Evolutionary conservation across 2,888 invertebrate species (phyloP).

Genomic region (Gymnoscelis rufifasciata): DNA sequence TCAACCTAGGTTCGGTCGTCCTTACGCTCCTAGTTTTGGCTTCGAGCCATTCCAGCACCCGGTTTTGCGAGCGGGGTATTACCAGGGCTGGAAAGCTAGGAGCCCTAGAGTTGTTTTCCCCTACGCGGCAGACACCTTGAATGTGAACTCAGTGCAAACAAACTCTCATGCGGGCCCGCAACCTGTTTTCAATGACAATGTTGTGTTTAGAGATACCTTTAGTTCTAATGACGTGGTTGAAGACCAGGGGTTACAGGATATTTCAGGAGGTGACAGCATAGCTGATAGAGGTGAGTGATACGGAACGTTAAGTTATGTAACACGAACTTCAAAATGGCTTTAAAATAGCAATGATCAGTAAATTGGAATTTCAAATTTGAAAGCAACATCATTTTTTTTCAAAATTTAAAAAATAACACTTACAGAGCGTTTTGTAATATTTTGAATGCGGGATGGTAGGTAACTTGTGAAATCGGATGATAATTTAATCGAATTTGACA

Average conservation of each 20-base stretch:
- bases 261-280: conserved; percentile 73
- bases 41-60: conserved; percentile 55
- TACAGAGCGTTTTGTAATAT: too few relatives aligned
- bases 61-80: conserved; percentile 57
- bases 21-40: conserved; percentile 59
- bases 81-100: conserved; percentile 68
- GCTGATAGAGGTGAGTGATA: conserved; percentile 82
- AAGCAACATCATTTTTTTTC: too few relatives aligned
- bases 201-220: conserved; percentile 80
- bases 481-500: too few relatives aligned
- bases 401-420: too few relatives aligned
- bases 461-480: too few relatives aligned
- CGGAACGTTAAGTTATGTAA: neutral
- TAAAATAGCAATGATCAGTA: neutral
- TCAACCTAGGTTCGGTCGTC: conserved; percentile 44
- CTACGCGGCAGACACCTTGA: conserved; percentile 60
- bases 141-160: conserved; percentile 61
- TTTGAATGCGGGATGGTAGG: too few relatives aligned
- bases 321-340: neutral
- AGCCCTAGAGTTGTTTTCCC: conserved; percentile 73
- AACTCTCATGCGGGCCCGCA: conserved; percentile 66
- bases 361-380: neutral
- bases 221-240: conserved; percentile 80
- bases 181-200: conserved; percentile 49
- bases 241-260: conserved; percentile 82